phyloP scores from a whole-genome alignment of 2,797 vertebrate species.

The Enteromius mattozi region DNA sequence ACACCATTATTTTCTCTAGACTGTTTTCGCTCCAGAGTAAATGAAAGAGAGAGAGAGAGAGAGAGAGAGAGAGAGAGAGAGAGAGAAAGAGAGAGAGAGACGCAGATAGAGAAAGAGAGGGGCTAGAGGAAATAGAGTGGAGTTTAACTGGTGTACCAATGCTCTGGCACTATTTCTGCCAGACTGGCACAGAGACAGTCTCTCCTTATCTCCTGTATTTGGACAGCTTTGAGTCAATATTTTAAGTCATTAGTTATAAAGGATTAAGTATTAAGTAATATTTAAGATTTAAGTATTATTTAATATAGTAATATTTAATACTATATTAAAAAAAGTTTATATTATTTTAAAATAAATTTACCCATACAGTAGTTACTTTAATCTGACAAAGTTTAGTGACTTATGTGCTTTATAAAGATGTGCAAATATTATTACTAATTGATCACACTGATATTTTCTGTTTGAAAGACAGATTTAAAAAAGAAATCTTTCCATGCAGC shows the following conservation, averaged over 20 bases:
- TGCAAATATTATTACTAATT: not conserved
- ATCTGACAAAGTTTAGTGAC: not conserved
- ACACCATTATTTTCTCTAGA: constrained; percentile 88
- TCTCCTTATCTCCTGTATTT: constrained; percentile 44
- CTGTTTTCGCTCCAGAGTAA: constrained; percentile 77
- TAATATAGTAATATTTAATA: not conserved
- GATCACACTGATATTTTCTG: not conserved
- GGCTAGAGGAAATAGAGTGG: constrained; percentile 82
- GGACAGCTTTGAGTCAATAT: constrained; percentile 11
- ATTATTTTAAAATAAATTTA: not conserved
- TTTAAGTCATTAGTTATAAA: no score
- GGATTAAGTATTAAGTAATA: no score
- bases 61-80: constrained; percentile 66
- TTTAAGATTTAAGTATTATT: not conserved
- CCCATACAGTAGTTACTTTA: not conserved
- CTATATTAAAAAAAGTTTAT: not conserved
- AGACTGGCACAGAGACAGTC: constrained; percentile 66
- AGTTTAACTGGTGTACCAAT: constrained; percentile 79
- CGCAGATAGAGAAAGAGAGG: constrained; percentile 71
- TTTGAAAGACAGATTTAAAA: not conserved
- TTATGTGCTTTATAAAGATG: not conserved
- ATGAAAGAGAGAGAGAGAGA: constrained; percentile 74
- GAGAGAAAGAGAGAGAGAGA: constrained; percentile 68
- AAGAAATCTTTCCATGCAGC: not conserved
- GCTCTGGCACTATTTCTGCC: constrained; percentile 55